Conservation (phyloP, 2,888 invertebrate genomes). For the Hermodice carunculata region DNA sequence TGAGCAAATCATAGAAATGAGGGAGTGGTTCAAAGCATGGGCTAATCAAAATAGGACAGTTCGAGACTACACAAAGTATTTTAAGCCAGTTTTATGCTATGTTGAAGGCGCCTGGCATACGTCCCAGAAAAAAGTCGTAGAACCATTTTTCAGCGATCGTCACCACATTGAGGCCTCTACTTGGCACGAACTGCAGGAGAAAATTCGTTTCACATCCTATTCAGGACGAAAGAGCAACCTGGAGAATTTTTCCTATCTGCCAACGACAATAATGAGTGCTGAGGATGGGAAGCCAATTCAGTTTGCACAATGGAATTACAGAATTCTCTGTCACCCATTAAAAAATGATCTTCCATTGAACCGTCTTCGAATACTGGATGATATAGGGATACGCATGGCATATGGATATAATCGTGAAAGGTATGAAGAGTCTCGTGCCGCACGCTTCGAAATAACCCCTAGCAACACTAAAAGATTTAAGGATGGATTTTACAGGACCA, state of each 20-base stretch:
- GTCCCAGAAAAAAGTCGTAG: constrained; percentile 42
- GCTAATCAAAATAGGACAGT: constrained; percentile 42
- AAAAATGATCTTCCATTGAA: constrained; percentile 35
- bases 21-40: constrained; percentile 58
- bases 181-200: constrained; percentile 44
- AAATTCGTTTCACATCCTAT: constrained; percentile 45
- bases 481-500: no score
- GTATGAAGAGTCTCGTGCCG: no score
- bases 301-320: constrained; percentile 56
- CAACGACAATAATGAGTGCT: constrained; percentile 49
- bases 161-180: constrained; percentile 50
- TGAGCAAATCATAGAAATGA: constrained; percentile 53
- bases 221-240: constrained; percentile 45
- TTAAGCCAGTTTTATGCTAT: constrained; percentile 54
- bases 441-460: no score
- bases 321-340: constrained; percentile 46
- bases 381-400: no score
- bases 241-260: constrained; percentile 52
- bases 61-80: constrained; percentile 51
- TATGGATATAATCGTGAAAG: no score
- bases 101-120: constrained; percentile 55
- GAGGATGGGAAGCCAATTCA: constrained; percentile 38
- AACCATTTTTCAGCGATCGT: constrained; percentile 51
- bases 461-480: no score
- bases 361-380: no score